A percentile compares a stretch with the other conserved stretches of the same genome.
phyloP scores from a whole-genome alignment of 92 coral and sea anemone genomes.

The Phenganax stokvisi region DNA sequence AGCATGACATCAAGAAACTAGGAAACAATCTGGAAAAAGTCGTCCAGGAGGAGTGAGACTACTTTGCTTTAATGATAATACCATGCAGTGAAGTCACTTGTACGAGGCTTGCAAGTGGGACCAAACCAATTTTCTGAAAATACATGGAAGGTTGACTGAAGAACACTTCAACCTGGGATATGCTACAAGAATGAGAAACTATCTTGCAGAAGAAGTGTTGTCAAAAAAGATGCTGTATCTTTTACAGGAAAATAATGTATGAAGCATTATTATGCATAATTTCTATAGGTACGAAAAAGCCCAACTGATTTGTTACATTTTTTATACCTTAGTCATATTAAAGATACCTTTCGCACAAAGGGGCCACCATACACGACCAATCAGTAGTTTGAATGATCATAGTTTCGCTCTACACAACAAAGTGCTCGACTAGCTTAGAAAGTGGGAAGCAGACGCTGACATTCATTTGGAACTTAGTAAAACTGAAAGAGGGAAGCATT shows the following conservation, averaged over 20 bases:
- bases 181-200: slow-evolving; percentile 50
- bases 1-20: slow-evolving; percentile 59
- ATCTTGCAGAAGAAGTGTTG: slow-evolving; percentile 49
- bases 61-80: neutral
- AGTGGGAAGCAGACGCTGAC: slow-evolving; percentile 1
- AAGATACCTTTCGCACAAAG: neutral
- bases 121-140: slow-evolving; percentile 3
- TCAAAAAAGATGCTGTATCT: slow-evolving; percentile 42
- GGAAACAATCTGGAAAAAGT: slow-evolving; percentile 50
- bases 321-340: neutral
- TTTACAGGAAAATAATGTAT: slow-evolving; percentile 15
- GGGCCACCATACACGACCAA: neutral
- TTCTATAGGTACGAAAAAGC: too few relatives aligned
- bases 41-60: neutral
- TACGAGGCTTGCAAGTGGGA: slow-evolving; percentile 28
- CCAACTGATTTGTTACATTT: neutral
- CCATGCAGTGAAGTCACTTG: slow-evolving; percentile 9
- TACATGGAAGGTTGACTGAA: slow-evolving; percentile 46
- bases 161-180: slow-evolving; percentile 50
- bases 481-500: neutral
- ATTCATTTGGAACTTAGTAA: slow-evolving; percentile 11
- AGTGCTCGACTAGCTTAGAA: neutral
- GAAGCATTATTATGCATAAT: too few relatives aligned
- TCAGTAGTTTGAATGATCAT: slow-evolving; percentile 16
- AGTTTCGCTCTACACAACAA: neutral